Percentiles rank a stretch among this genome's conserved stretches.
Evolutionary conservation across 1,140 invertebrate species (phyloP).

Genomic region (Cydia fagiglandana): DNA sequence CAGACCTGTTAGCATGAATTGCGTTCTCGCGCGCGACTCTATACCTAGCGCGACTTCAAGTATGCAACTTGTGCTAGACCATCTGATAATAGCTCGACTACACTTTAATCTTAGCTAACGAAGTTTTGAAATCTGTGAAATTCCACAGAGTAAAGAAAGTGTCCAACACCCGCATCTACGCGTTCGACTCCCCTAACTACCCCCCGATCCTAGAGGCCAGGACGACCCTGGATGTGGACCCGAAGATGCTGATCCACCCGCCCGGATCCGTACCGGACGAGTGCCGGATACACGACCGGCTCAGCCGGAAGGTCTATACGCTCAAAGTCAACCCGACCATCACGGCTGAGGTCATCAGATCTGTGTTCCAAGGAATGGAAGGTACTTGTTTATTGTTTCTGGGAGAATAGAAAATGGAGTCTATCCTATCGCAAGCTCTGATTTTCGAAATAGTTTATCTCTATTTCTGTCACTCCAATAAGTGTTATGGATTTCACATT

Average conservation of each 20-base stretch:
- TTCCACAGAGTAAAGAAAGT: conserved; percentile 87
- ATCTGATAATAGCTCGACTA: too few species aligned
- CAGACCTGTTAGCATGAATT: too few species aligned
- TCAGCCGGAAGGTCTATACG: conserved; percentile 92
- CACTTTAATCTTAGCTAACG: too few species aligned
- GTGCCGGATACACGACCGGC: conserved; percentile 83
- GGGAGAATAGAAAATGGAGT: too few species aligned
- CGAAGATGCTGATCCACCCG: conserved; percentile 64
- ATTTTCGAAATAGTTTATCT: too few species aligned
- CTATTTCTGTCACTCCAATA: too few species aligned
- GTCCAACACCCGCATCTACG: conserved; percentile 90
- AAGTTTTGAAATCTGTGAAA: background rate
- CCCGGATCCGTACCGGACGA: conserved; percentile 61
- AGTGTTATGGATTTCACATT: too few species aligned
- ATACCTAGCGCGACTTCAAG: too few species aligned
- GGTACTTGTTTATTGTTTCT: conserved; percentile 42
- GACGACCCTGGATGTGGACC: conserved; percentile 63
- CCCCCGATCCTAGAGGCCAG: conserved; percentile 83
- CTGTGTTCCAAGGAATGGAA: conserved; percentile 63
- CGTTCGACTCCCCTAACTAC: conserved; percentile 95
- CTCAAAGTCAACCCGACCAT: conserved; percentile 95
- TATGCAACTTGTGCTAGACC: too few species aligned
- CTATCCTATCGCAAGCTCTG: too few species aligned
- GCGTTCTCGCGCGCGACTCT: too few species aligned
- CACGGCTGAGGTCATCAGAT: conserved; percentile 86